phyloP scores from a whole-genome alignment of 1,140 invertebrate genomes.

The Drosophila arawakana region DNA sequence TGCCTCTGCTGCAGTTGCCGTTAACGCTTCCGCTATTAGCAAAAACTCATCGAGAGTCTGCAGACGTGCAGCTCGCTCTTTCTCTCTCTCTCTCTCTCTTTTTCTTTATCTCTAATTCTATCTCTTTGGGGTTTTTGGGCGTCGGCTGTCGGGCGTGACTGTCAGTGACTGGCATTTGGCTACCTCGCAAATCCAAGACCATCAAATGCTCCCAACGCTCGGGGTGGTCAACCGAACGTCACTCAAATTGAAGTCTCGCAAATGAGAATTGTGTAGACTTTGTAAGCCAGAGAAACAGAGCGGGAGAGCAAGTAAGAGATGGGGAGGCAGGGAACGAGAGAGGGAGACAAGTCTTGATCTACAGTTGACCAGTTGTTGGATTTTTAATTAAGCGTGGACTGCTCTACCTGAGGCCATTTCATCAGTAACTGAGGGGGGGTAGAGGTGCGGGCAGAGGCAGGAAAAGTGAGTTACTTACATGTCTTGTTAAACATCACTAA shows the following conservation, averaged over 20 bases:
- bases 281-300: neutral
- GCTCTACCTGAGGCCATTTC: slow-evolving; percentile 61
- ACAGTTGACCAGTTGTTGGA: slow-evolving; percentile 67
- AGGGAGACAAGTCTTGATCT: slow-evolving; percentile 8
- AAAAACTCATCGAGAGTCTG: slow-evolving; percentile 44
- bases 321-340: neutral
- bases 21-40: slow-evolving; percentile 74
- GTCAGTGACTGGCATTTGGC: slow-evolving; percentile 54
- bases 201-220: slow-evolving; percentile 34
- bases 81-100: neutral
- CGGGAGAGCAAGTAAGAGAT: neutral
- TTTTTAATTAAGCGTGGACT: slow-evolving; percentile 78
- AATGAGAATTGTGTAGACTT: slow-evolving; percentile 65
- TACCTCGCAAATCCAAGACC: slow-evolving; percentile 45
- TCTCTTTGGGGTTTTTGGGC: slow-evolving; percentile 9
- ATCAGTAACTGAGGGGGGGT: slow-evolving; percentile 36
- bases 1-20: slow-evolving; percentile 13
- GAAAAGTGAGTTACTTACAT: slow-evolving; percentile 49
- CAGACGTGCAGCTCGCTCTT: neutral
- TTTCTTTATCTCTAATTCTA: neutral
- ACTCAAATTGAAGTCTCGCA: slow-evolving; percentile 80
- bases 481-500: slow-evolving; percentile 45
- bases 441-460: neutral
- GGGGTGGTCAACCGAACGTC: slow-evolving; percentile 76
- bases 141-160: slow-evolving; percentile 16